phyloP scores from a whole-genome alignment of 2,888 invertebrate species.

The Helicoverpa assulta region DNA sequence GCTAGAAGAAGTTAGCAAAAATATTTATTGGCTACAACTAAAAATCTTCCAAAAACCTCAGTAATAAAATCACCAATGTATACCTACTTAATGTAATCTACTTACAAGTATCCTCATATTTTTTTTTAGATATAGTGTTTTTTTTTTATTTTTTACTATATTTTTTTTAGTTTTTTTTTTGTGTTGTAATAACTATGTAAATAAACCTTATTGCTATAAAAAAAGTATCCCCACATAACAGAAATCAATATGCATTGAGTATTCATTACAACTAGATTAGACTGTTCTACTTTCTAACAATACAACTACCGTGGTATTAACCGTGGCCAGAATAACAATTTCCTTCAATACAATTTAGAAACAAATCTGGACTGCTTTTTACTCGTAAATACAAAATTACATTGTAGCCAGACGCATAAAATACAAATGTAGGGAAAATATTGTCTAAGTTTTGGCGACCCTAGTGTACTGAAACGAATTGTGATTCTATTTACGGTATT shows the following conservation, averaged over 20 bases:
- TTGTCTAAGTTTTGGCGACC: slow-evolving; percentile 47
- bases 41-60: too few species aligned
- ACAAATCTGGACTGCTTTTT: slow-evolving; percentile 57
- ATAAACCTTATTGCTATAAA: too few species aligned
- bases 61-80: too few species aligned
- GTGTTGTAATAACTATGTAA: too few species aligned
- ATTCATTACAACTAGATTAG: slow-evolving; percentile 50
- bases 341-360: slow-evolving; percentile 57
- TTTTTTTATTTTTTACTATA: too few species aligned
- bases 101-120: neutral
- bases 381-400: slow-evolving; percentile 59
- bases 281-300: slow-evolving; percentile 29
- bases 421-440: slow-evolving; percentile 43
- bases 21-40: too few species aligned
- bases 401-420: slow-evolving; percentile 41
- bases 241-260: slow-evolving; percentile 20
- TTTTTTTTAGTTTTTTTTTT: too few species aligned
- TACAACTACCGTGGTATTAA: slow-evolving; percentile 37
- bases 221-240: neutral
- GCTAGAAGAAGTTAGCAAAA: too few species aligned
- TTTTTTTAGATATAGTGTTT: too few species aligned
- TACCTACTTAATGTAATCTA: too few species aligned
- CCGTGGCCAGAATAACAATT: slow-evolving; percentile 55
- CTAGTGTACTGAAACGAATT: slow-evolving; percentile 28
- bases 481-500: slow-evolving; percentile 50